Conservation (phyloP, 2,113 vertebrate genomes). For the Lucifuga dentata region DNA sequence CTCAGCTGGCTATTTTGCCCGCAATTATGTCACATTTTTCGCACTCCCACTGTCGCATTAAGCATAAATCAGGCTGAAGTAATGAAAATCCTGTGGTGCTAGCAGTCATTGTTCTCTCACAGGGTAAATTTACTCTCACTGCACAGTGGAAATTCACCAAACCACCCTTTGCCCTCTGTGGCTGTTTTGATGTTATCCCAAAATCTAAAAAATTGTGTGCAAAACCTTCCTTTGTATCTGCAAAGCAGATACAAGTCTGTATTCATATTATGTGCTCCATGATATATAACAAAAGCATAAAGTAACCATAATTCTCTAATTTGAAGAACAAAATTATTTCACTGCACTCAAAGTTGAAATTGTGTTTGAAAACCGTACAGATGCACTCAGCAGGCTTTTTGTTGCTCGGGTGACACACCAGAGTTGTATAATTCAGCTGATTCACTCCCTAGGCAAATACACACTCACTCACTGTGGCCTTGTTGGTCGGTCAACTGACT, state of each 20-base stretch:
- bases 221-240: slow-evolving; percentile 68
- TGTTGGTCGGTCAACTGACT: slow-evolving; percentile 58
- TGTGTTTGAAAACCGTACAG: slow-evolving; percentile 8
- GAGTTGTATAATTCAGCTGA: slow-evolving; percentile 64
- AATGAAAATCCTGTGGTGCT: not conserved
- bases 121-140: slow-evolving; percentile 34
- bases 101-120: not conserved
- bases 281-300: too few species aligned
- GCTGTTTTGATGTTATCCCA: slow-evolving; percentile 66
- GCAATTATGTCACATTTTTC: too few species aligned
- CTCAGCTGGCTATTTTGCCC: too few species aligned
- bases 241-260: slow-evolving; percentile 24
- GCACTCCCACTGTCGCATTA: too few species aligned
- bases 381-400: slow-evolving; percentile 26
- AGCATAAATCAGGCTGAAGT: too few species aligned
- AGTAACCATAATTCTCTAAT: too few species aligned
- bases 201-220: slow-evolving; percentile 48
- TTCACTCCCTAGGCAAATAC: slow-evolving; percentile 62
- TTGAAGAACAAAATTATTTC: too few species aligned
- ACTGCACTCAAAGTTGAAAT: too few species aligned
- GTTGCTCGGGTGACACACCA: slow-evolving; percentile 55
- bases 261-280: slow-evolving; percentile 19
- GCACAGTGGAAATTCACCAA: slow-evolving; percentile 33
- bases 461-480: slow-evolving; percentile 36
- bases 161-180: slow-evolving; percentile 54